Evolutionary conservation across 2,888 invertebrate genomes (phyloP).

Genomic region (Labia minor): DNA sequence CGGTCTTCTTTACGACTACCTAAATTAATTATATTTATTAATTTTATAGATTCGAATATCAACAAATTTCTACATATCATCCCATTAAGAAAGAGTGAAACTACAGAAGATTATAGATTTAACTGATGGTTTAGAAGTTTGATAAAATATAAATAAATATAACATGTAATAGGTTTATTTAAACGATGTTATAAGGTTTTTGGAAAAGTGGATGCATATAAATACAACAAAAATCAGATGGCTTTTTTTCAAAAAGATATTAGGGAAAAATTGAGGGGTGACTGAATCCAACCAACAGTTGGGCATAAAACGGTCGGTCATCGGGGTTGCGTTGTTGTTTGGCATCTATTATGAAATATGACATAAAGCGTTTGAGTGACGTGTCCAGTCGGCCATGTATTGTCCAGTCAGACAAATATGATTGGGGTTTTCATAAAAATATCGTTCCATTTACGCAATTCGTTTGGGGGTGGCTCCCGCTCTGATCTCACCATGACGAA

Average conservation of each 20-base stretch:
- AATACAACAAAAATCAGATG: background rate
- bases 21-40: too few relatives aligned
- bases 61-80: too few relatives aligned
- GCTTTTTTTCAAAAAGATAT: background rate
- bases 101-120: too few relatives aligned
- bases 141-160: too few relatives aligned
- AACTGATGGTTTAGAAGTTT: too few relatives aligned
- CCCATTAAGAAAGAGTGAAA: too few relatives aligned
- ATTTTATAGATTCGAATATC: too few relatives aligned
- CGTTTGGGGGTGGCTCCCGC: background rate
- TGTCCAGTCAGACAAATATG: conserved; percentile 13
- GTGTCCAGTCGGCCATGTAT: conserved; percentile 3
- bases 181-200: too few relatives aligned
- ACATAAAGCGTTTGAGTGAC: background rate
- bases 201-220: background rate
- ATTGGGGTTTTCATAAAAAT: conserved; percentile 13
- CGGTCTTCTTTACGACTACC: too few relatives aligned
- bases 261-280: background rate
- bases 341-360: background rate
- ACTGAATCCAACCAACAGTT: background rate
- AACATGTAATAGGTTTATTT: too few relatives aligned
- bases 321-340: background rate
- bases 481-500: background rate
- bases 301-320: background rate
- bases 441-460: background rate